Base-by-base conservation (phyloP, 2,797 vertebrate species). In the Halcyon smyrnensis region DNA sequence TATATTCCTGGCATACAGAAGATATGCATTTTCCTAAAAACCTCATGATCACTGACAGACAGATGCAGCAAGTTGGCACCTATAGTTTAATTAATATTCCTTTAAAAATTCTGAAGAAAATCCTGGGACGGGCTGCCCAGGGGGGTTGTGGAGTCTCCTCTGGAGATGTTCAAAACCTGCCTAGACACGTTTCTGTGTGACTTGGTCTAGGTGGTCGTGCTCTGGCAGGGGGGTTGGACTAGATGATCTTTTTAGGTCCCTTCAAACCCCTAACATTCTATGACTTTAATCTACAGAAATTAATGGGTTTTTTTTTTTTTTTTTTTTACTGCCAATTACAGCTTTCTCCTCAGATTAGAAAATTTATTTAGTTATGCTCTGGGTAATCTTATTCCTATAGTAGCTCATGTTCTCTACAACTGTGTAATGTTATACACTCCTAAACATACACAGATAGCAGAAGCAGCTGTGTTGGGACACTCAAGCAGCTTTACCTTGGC, bases 391-490 rank as follows among this genome's bases (percentile, higher is more conserved):
- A 60, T 36, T 46, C 50, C 41, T 45, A 9, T 18, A 78, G 20
- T 5, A 73, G 37, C 19, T 74, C 37, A 39, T 13, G 7, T 50
- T 81, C 39, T 56, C 59, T 37, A 25, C 28, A 71, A 73, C 23
- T 67, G 14, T 18, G 4, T 37, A 59, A 57, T 4, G 11, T 34
- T 46, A 67, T 2, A 51, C 14, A 50, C 4, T 59, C 39, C 54
- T 73, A 57, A 36, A 74, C 2, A 18, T 4, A 27, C 0, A 17
- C 3, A 57, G 28, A 45, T 2, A 50, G 25, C 65, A 39, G 23
- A 84, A 24, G 3, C 15, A 67, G 9, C 14, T 39, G 21, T 25
- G 41, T 4, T 43, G 53, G 50, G 46, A 70, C 39, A 63, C 19
- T 59, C 41, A 15, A 36, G 32, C 37, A 90, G 39, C 27, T 94